Evolutionary conservation across 2,113 vertebrate species (phyloP).

Genomic region (Dascyllus trimaculatus): DNA sequence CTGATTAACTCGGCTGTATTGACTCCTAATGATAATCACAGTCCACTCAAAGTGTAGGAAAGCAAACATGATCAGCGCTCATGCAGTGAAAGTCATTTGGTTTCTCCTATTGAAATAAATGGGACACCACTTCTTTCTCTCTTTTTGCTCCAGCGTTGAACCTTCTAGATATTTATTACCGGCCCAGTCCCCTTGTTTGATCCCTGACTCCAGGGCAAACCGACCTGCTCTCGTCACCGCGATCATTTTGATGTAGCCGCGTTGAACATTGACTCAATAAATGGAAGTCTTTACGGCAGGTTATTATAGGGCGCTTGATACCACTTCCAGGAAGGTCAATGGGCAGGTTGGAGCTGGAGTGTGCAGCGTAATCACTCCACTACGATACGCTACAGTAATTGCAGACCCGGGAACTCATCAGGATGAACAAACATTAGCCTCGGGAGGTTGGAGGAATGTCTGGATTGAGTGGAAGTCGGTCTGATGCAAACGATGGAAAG

Average conservation of each 20-base stretch:
- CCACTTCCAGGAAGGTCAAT: slow-evolving; percentile 79
- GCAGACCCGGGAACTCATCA: slow-evolving; percentile 59
- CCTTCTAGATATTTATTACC: background rate
- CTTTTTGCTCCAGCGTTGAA: background rate
- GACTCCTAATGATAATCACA: background rate
- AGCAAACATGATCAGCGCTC: background rate
- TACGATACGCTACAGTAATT: slow-evolving; percentile 59
- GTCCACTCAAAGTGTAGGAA: background rate
- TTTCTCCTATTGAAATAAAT: background rate
- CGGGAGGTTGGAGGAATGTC: slow-evolving; percentile 27
- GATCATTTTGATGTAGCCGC: slow-evolving; percentile 45
- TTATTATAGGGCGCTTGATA: slow-evolving; percentile 74
- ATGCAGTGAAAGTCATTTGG: background rate
- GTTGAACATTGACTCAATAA: slow-evolving; percentile 71
- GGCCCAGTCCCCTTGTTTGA: slow-evolving; percentile 20
- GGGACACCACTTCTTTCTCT: background rate
- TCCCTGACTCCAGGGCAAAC: slow-evolving; percentile 29
- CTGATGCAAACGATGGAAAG: slow-evolving; percentile 11
- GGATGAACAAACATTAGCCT: slow-evolving; percentile 73
- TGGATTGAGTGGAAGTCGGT: slow-evolving; percentile 37
- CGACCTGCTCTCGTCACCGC: slow-evolving; percentile 29
- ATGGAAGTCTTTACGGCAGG: slow-evolving; percentile 71
- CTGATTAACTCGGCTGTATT: slow-evolving; percentile 22
- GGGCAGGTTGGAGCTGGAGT: slow-evolving; percentile 63
- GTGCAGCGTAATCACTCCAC: slow-evolving; percentile 62